These are phyloP conservation scores for Opisthograptis luteolata DNA, from an alignment of 2,888 invertebrate genomes.

Conservation along the genomic window DNA sequence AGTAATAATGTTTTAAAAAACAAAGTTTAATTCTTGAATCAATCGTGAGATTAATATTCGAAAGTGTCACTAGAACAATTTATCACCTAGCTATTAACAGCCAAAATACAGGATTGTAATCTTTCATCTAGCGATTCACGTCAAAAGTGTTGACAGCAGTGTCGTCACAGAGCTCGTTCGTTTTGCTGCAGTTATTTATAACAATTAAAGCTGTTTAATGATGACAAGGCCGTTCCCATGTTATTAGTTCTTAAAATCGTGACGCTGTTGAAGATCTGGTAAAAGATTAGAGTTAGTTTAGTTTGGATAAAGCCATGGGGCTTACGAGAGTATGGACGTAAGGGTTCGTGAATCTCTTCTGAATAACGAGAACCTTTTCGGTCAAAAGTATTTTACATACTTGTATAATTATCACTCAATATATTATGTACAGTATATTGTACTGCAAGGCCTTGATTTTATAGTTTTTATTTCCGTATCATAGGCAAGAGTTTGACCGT, in stretches of 20 bases:
- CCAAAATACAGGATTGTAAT: conserved; percentile 34
- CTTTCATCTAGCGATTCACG: conserved; percentile 36
- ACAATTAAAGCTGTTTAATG: conserved; percentile 24
- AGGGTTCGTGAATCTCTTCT: too few species aligned
- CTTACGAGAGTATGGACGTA: too few species aligned
- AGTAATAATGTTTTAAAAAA: too few species aligned
- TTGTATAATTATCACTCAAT: too few species aligned
- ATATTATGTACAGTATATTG: too few species aligned
- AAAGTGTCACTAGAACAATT: conserved; percentile 17
- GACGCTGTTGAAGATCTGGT: neutral
- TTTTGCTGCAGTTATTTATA: conserved; percentile 31
- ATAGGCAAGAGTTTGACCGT: too few species aligned
- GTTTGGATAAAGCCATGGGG: too few species aligned
- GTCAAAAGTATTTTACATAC: too few species aligned
- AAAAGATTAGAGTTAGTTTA: neutral
- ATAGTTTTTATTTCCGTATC: too few species aligned
- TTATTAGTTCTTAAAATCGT: conserved; percentile 12
- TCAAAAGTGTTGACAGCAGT: conserved; percentile 40
- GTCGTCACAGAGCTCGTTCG: conserved; percentile 39
- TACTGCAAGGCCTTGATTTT: too few species aligned
- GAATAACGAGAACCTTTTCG: too few species aligned
- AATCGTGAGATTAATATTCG: neutral
- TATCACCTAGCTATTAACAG: conserved; percentile 16
- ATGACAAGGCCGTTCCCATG: conserved; percentile 18
- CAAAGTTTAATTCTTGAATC: too few species aligned